Conservation (phyloP, 2,797 vertebrate genomes). For the Carcharodon carcharias region DNA sequence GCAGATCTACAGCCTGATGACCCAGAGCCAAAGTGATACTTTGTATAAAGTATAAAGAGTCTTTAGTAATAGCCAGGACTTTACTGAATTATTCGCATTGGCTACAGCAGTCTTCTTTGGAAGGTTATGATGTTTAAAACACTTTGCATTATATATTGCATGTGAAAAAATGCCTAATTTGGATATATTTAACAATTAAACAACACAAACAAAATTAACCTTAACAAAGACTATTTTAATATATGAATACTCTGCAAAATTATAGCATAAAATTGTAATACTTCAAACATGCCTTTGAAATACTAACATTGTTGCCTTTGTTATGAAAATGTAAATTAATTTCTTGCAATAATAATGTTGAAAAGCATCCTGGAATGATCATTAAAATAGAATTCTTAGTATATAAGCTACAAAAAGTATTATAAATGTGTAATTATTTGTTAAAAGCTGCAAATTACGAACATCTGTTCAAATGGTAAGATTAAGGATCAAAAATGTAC, state of each 20-base stretch:
- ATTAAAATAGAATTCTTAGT: not conserved
- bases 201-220: not conserved
- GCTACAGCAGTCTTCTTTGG: not conserved
- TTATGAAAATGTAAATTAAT: constrained; percentile 19
- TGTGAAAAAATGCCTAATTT: constrained; percentile 2
- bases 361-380: not conserved
- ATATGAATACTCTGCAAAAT: not conserved
- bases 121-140: not conserved
- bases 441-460: not conserved
- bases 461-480: not conserved
- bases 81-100: constrained; percentile 15
- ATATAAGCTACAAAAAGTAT: not conserved
- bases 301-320: not conserved
- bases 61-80: constrained; percentile 1
- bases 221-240: not conserved
- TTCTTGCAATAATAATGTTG: not conserved
- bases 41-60: not conserved
- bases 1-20: constrained; percentile 3
- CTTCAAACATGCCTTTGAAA: not conserved
- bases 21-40: not conserved
- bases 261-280: not conserved
- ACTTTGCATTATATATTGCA: not conserved
- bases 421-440: not conserved
- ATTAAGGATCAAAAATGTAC: not conserved
- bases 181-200: not conserved